Conservation (phyloP, 1,140 invertebrate species). For the Reticulitermes speratus region DNA sequence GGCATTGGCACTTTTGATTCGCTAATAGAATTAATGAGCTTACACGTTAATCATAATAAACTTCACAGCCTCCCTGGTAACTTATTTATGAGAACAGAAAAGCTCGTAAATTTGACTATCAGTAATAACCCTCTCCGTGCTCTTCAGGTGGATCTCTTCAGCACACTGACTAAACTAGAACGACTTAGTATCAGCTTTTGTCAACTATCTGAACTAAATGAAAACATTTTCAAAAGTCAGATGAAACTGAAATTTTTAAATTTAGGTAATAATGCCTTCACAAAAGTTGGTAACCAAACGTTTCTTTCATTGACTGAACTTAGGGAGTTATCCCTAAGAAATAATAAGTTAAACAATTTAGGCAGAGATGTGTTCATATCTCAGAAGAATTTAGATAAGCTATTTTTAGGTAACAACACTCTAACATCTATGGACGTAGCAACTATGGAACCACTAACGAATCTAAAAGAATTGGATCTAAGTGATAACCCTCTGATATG, state of each 20-base stretch:
- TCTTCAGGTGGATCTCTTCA: neutral
- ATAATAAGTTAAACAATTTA: neutral
- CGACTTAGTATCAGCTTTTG: neutral
- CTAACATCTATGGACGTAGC: neutral
- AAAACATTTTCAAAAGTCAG: neutral
- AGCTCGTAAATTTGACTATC: neutral
- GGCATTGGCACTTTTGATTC: neutral
- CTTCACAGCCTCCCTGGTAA: neutral
- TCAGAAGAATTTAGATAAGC: neutral
- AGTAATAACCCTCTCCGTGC: neutral
- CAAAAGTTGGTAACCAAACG: neutral
- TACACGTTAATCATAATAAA: neutral
- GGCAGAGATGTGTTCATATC: neutral
- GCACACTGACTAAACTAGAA: neutral
- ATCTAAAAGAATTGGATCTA: neutral
- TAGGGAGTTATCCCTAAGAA: neutral
- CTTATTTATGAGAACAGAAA: neutral
- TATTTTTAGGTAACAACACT: neutral
- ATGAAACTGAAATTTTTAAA: neutral
- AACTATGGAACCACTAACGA: neutral
- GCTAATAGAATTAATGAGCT: neutral
- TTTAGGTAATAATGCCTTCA: neutral
- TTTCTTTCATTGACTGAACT: neutral
- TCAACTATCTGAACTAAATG: neutral
- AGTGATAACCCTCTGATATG: slow-evolving; percentile 1